Percentiles rank a stretch among this genome's conserved stretches.
These are phyloP conservation scores for Dusona sp. DNA, from an alignment of 2,888 invertebrate genomes.

Conservation along the genomic window DNA sequence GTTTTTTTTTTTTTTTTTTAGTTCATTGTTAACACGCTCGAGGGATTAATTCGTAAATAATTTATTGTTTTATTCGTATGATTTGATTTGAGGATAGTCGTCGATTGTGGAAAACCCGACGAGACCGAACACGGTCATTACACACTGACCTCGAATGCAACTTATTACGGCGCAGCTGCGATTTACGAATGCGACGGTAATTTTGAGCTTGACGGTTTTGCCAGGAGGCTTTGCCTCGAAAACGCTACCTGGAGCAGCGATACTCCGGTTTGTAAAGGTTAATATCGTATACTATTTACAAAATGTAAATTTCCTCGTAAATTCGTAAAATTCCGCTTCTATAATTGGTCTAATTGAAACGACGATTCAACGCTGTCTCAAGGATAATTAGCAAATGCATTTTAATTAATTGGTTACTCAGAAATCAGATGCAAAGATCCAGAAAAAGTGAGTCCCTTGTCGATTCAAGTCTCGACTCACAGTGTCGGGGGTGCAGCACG, in stretches of 20 bases:
- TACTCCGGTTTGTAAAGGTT: slow-evolving; percentile 92
- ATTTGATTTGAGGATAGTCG: slow-evolving; percentile 86
- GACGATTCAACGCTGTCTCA: too few relatives aligned
- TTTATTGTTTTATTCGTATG: not conserved
- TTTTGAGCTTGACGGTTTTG: slow-evolving; percentile 93
- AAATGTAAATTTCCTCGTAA: slow-evolving; percentile 16
- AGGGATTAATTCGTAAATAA: too few relatives aligned
- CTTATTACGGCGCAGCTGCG: slow-evolving; percentile 94
- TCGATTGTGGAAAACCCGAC: slow-evolving; percentile 93
- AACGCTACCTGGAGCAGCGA: slow-evolving; percentile 96
- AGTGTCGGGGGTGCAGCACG: slow-evolving; percentile 93
- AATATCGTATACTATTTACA: slow-evolving; percentile 39
- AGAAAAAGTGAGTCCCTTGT: slow-evolving; percentile 85
- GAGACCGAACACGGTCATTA: slow-evolving; percentile 91
- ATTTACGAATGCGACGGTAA: slow-evolving; percentile 93
- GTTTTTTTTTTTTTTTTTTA: too few relatives aligned
- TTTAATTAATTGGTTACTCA: slow-evolving; percentile 71
- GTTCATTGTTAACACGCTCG: too few relatives aligned
- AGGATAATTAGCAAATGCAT: too few relatives aligned
- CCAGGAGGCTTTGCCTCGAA: slow-evolving; percentile 93
- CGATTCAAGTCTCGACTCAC: slow-evolving; percentile 87
- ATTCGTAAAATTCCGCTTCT: too few relatives aligned
- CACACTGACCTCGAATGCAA: slow-evolving; percentile 93
- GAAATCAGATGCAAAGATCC: slow-evolving; percentile 93
- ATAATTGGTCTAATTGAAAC: too few relatives aligned